A percentile compares a stretch with the other conserved stretches of the same genome.
Conservation (phyloP, 2,888 invertebrate genomes). For the Sclerodermus sp. region DNA sequence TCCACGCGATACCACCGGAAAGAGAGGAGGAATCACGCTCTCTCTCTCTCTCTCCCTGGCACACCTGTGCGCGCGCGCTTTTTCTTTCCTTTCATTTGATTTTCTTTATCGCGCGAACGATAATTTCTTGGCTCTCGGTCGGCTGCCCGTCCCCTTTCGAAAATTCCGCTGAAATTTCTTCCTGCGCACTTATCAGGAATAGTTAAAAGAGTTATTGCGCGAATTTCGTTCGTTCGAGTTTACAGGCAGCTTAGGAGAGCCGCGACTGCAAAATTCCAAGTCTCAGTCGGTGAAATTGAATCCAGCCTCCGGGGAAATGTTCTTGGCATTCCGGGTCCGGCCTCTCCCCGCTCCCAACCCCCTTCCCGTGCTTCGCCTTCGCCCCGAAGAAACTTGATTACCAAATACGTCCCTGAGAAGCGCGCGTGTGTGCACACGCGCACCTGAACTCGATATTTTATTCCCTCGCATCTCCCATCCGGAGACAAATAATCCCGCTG, state of each 20-base stretch:
- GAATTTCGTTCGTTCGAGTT: conserved; percentile 36
- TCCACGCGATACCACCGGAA: too few relatives aligned
- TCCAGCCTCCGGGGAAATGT: conserved; percentile 48
- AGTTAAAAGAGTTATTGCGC: conserved; percentile 40
- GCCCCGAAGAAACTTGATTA: conserved; percentile 30
- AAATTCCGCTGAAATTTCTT: too few relatives aligned
- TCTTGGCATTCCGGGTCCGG: conserved; percentile 31
- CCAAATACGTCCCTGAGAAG: conserved; percentile 18
- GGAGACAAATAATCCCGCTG: too few relatives aligned
- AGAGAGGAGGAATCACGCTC: too few relatives aligned
- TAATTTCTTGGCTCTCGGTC: too few relatives aligned
- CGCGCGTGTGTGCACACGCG: background rate
- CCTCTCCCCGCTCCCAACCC: conserved; percentile 6
- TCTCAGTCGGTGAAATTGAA: conserved; percentile 48
- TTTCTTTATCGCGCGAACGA: too few relatives aligned
- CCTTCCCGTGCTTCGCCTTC: too few relatives aligned
- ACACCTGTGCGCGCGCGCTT: background rate
- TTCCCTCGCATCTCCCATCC: too few relatives aligned
- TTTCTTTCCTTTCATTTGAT: conserved; percentile 10
- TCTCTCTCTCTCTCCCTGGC: background rate
- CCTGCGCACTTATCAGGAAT: too few relatives aligned
- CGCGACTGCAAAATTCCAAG: conserved; percentile 38
- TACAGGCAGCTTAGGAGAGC: conserved; percentile 27
- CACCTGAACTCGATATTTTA: too few relatives aligned
- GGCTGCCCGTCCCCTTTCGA: too few relatives aligned